These are phyloP conservation scores for Tetranychus truncatus DNA, from an alignment of 2,888 invertebrate genomes.

Conservation along the genomic window DNA sequence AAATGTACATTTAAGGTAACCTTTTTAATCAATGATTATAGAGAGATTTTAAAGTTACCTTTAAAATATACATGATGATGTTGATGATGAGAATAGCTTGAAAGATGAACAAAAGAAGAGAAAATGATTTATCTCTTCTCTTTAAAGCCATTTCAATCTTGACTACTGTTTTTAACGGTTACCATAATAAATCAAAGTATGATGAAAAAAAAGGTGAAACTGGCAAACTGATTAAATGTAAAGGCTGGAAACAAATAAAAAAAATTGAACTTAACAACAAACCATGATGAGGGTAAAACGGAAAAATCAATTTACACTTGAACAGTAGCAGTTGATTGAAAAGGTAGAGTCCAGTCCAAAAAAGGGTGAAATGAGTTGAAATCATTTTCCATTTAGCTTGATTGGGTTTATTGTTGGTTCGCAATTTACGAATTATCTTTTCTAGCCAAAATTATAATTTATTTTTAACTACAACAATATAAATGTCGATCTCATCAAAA, in stretches of 20 bases:
- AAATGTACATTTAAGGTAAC: not conserved
- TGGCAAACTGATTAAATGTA: not conserved
- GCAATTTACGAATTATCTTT: no score
- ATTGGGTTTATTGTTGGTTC: no score
- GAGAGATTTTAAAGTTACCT: not conserved
- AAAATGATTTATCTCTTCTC: not conserved
- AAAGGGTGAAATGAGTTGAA: no score
- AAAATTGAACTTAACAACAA: not conserved
- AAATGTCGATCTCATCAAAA: no score
- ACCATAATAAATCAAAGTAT: no score
- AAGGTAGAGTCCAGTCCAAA: not conserved
- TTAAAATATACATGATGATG: not conserved
- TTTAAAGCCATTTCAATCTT: not conserved
- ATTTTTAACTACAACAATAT: no score
- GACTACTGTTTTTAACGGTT: not conserved
- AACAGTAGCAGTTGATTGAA: not conserved
- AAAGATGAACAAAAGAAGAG: not conserved
- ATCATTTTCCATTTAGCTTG: no score
- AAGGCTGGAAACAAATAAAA: not conserved
- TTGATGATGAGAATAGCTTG: not conserved
- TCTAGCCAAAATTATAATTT: no score
- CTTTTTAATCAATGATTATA: not conserved
- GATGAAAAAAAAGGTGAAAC: no score
- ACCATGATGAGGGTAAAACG: not conserved
- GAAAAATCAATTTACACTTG: not conserved